Conservation (phyloP, 2,888 invertebrate genomes). For the Pomacea canaliculata region DNA sequence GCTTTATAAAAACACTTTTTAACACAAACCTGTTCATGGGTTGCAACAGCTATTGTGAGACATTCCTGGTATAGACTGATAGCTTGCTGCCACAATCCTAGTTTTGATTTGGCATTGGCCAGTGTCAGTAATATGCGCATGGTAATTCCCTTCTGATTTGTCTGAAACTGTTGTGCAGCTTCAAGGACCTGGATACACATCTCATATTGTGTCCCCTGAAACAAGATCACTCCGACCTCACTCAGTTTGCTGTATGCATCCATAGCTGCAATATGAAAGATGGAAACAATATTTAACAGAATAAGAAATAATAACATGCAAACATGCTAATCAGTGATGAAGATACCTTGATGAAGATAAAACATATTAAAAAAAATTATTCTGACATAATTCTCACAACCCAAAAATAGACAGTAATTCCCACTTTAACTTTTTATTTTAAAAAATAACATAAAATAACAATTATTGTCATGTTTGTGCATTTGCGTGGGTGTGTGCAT, state of each 20-base stretch:
- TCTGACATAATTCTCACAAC: no score
- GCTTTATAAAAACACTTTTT: no score
- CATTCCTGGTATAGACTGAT: slow-evolving; percentile 64
- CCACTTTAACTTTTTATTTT: no score
- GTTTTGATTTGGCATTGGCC: slow-evolving; percentile 61
- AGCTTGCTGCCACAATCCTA: slow-evolving; percentile 56
- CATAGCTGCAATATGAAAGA: slow-evolving; percentile 49
- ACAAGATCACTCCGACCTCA: slow-evolving; percentile 64
- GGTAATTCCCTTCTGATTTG: slow-evolving; percentile 65
- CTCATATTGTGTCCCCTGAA: slow-evolving; percentile 54
- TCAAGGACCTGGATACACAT: slow-evolving; percentile 59
- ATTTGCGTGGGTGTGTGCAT: no score
- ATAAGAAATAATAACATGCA: no score
- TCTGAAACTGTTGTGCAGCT: slow-evolving; percentile 61
- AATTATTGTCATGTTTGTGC: no score
- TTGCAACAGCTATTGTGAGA: slow-evolving; percentile 57
- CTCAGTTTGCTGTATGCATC: slow-evolving; percentile 64
- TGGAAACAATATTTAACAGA: neutral
- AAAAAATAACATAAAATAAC: no score
- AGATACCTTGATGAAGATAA: no score
- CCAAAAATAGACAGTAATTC: no score
- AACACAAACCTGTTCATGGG: slow-evolving; percentile 52
- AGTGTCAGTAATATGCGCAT: slow-evolving; percentile 62
- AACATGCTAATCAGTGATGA: no score
- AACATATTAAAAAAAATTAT: no score